Evolutionary conservation across 2,797 vertebrate species (phyloP).

Genomic region (Typhlichthys eigenmanni): DNA sequence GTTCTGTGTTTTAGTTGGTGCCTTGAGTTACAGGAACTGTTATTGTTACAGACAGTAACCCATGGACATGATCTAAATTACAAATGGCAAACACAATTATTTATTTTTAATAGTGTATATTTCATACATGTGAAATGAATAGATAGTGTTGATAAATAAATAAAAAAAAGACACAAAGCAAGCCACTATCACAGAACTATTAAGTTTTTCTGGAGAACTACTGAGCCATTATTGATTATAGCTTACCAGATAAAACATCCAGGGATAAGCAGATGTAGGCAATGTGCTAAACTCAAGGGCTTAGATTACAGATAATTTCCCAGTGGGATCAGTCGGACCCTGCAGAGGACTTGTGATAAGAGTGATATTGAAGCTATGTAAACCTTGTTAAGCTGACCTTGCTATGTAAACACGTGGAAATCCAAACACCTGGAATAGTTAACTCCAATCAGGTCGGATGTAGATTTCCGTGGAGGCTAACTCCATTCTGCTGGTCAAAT

Average conservation of each 20-base stretch:
- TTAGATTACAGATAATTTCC: constrained; percentile 67
- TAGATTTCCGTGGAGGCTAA: constrained; percentile 55
- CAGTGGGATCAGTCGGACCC: constrained; percentile 63
- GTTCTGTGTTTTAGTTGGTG: neutral
- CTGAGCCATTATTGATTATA: constrained; percentile 22
- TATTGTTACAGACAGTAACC: neutral
- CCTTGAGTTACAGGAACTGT: constrained; percentile 6
- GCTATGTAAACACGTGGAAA: constrained; percentile 67
- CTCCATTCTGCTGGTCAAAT: constrained; percentile 48
- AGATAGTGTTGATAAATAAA: too few species aligned
- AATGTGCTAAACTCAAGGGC: constrained; percentile 51
- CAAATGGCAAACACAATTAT: constrained; percentile 6
- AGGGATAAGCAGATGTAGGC: constrained; percentile 38
- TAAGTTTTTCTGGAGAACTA: too few species aligned
- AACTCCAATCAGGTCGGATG: constrained; percentile 69
- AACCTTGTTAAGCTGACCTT: constrained; percentile 71
- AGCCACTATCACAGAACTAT: too few species aligned
- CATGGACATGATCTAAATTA: neutral
- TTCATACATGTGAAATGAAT: too few species aligned
- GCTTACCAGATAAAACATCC: constrained; percentile 18
- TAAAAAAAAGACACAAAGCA: too few species aligned
- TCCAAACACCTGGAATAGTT: constrained; percentile 78
- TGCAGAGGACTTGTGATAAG: constrained; percentile 70
- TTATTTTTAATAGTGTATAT: neutral
- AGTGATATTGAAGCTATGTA: constrained; percentile 73